Conservation (phyloP, 2,797 vertebrate species). For the Sebastes jordani region DNA sequence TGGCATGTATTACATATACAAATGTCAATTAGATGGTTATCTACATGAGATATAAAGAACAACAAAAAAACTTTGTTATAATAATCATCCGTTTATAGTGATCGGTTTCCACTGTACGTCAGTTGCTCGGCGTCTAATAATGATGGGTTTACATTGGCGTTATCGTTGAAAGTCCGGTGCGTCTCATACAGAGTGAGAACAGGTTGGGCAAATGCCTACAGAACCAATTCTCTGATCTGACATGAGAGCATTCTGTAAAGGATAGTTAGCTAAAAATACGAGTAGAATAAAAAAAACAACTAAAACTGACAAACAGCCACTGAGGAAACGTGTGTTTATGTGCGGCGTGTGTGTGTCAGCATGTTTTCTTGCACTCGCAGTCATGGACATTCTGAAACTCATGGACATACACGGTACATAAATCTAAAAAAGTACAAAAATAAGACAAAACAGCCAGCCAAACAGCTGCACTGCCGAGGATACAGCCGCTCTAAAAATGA, state of each 20-base stretch:
- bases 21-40: neutral
- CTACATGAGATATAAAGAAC: neutral
- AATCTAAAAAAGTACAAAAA: conserved; percentile 40
- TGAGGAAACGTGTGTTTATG: neutral
- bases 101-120: no score
- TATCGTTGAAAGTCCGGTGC: neutral
- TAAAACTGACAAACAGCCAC: conserved; percentile 2
- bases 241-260: neutral
- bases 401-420: conserved; percentile 6
- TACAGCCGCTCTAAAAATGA: conserved; percentile 6
- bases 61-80: neutral
- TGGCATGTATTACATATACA: neutral
- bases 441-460: conserved; percentile 28
- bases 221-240: neutral
- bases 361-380: conserved; percentile 15
- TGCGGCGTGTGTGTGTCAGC: neutral
- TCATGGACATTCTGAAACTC: conserved; percentile 22
- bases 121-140: no score
- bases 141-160: neutral
- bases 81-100: neutral
- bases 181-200: neutral
- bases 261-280: neutral
- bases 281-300: neutral
- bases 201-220: neutral
- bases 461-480: conserved; percentile 12